Percentiles rank a stretch among this genome's conserved stretches.
Conservation (phyloP, 2,797 vertebrate genomes). For the Parambassis ranga region DNA sequence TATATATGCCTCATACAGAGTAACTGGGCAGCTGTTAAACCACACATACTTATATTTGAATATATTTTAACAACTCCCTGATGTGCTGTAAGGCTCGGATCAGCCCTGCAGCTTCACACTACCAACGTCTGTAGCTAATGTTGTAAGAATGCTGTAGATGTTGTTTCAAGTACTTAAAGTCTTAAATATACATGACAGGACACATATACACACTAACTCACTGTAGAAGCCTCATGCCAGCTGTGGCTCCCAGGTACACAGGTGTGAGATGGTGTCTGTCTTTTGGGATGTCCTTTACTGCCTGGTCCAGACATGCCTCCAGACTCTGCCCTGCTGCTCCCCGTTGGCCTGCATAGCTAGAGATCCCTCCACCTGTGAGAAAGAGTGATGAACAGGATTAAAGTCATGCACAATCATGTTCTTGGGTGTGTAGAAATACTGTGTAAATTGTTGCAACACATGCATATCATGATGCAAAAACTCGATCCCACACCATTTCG, state of each 20-base stretch:
- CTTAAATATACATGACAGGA: too few species aligned
- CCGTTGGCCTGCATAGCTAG: constrained; percentile 77
- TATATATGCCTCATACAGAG: background rate
- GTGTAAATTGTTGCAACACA: too few species aligned
- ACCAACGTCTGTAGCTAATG: too few species aligned
- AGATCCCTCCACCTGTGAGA: constrained; percentile 86
- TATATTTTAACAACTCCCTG: background rate
- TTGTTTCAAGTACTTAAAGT: too few species aligned
- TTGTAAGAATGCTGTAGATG: too few species aligned
- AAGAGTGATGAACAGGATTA: background rate
- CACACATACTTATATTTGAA: background rate
- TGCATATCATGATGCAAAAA: background rate
- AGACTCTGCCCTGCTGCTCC: constrained; percentile 78
- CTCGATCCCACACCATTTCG: too few species aligned
- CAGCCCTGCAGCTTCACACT: background rate
- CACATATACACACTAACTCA: constrained; percentile 39
- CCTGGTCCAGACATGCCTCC: constrained; percentile 79
- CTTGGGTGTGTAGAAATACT: too few species aligned
- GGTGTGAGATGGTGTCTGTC: constrained; percentile 76
- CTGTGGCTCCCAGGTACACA: constrained; percentile 87
- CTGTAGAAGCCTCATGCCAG: constrained; percentile 81
- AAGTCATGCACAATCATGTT: background rate
- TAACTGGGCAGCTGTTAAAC: background rate
- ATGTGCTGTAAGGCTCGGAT: background rate
- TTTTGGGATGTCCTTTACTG: constrained; percentile 76